Evolutionary conservation across 2,113 vertebrate genomes (phyloP).

Genomic region (Lepus timidus): DNA sequence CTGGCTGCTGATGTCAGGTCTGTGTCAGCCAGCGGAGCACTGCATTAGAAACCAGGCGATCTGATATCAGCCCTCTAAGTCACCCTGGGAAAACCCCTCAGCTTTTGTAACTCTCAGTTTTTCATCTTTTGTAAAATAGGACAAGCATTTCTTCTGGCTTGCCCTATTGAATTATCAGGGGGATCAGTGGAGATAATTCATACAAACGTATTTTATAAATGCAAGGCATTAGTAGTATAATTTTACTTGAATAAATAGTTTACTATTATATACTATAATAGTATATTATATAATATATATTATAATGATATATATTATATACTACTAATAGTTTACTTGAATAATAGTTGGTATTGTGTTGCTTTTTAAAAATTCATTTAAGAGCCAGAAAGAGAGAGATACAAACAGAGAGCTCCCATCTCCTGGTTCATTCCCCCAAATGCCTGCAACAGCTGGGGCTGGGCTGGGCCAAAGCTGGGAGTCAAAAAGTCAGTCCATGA

Average conservation of each 20-base stretch:
- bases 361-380: neutral
- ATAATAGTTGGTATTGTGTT: conserved; percentile 19
- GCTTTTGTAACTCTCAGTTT: conserved; percentile 40
- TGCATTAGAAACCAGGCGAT: conserved; percentile 56
- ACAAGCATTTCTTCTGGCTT: conserved; percentile 44
- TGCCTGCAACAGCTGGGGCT: no score
- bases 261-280: no score
- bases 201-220: conserved; percentile 65
- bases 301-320: no score
- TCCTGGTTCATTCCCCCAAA: no score
- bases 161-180: conserved; percentile 6
- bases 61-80: conserved; percentile 38
- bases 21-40: neutral
- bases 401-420: no score
- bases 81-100: conserved; percentile 66
- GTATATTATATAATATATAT: no score
- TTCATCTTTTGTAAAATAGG: conserved; percentile 60
- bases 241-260: conserved; percentile 30
- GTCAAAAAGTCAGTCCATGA: no score
- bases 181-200: neutral
- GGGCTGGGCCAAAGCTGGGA: no score
- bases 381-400: no score
- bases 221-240: neutral
- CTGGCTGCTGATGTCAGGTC: neutral
- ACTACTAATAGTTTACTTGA: conserved; percentile 4